Base-by-base conservation (phyloP, 1,140 invertebrate species). In the Apis dorsata region DNA sequence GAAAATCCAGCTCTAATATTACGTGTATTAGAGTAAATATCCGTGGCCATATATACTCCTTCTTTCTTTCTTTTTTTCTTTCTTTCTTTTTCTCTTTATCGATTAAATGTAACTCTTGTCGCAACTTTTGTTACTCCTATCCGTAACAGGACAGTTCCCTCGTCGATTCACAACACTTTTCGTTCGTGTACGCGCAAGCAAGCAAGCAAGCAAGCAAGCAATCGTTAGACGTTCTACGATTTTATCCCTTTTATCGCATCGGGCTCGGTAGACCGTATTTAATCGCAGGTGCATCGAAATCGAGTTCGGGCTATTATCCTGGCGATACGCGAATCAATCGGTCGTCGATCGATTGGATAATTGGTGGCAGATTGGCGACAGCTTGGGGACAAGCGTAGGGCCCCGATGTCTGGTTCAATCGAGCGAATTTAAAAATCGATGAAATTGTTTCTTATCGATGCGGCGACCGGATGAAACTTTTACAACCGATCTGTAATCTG, bases 311-410 rank as follows among this genome's bases (percentile, higher is more conserved):
- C 89, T 88, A 90, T 93, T 93, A 93, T 93, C 89, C 90, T 85
- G 79, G 78, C 90, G 88, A 90, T 89, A 87, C 87, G 82, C 87
- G 88, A 91, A 92, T 92, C 91, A 92, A 92, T 92, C 86, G 89
- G 87, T 79, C 85, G 86, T 83, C 91, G 91, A 92, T 92, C 91
- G 91, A 91, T 92, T 86, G 90, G 84, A 90, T 92, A 91, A 92
- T 92, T 92, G 88, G 89, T 90, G 81, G 83, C 76, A 73, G 80
- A 65, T 66, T 83, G 69, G 79, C 83, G 81, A 60, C 72, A 69
- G 62, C 72, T 72, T 2, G 34, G 65, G 70, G 69, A 68, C 79
- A 79, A 66, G 63, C 78, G 79, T 85, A 78, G 79, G 86, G 78
- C 80, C 63, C 69, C 60, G 75, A 69, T 72, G 83, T 85, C 82